phyloP scores from a whole-genome alignment of 30 jellyfish, hydroid and myxozoan species.

The Turritopsis dohrnii region DNA sequence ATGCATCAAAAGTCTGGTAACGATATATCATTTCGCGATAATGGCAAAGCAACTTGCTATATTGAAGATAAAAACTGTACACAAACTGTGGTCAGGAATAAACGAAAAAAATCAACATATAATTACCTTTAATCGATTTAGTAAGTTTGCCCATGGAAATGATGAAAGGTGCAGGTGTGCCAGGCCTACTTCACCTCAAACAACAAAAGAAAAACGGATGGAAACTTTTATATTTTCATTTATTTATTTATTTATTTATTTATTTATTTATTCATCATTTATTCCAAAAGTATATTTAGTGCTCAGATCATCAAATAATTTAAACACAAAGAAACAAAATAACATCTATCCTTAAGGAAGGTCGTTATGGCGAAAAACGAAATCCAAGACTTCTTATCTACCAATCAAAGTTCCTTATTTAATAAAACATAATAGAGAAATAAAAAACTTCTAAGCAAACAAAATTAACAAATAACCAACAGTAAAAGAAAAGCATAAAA shows the following conservation, averaged over 20 bases:
- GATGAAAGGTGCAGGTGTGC: background rate
- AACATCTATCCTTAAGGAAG: too few relatives aligned
- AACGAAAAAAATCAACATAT: too few relatives aligned
- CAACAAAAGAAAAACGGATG: background rate
- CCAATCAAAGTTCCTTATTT: background rate
- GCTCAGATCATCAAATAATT: background rate
- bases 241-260: too few relatives aligned
- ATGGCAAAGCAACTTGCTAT: too few relatives aligned
- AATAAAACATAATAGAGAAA: background rate
- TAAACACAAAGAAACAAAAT: background rate
- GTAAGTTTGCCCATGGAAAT: background rate
- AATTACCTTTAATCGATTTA: too few relatives aligned
- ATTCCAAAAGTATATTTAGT: background rate
- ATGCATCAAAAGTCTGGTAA: too few relatives aligned
- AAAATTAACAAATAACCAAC: too few relatives aligned
- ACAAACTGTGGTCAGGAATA: too few relatives aligned
- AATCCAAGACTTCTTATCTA: background rate
- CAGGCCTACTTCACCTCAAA: background rate
- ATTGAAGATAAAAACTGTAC: too few relatives aligned
- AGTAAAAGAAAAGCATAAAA: background rate
- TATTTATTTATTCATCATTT: too few relatives aligned
- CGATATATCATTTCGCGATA: too few relatives aligned
- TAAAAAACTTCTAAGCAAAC: background rate
- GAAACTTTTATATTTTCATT: background rate
- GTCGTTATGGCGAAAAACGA: too few relatives aligned